A percentile compares a stretch with the other conserved stretches of the same genome.
Conservation (phyloP, 2,113 vertebrate genomes). For the Pomatorhinus ruficollis region DNA sequence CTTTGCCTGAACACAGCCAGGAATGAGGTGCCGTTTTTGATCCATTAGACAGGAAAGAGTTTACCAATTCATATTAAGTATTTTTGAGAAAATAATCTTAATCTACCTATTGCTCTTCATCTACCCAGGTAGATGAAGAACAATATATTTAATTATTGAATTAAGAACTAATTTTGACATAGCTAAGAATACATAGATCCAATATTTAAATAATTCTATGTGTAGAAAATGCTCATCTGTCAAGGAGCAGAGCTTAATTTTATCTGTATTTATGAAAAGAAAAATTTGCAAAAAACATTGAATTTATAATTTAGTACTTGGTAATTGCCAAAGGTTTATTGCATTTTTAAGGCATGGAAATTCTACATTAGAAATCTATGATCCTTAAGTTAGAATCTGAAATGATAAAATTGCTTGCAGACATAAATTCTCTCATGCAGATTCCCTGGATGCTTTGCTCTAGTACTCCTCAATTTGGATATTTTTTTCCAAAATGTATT, state of each 20-base stretch:
- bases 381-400: neutral
- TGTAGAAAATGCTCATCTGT: neutral
- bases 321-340: neutral
- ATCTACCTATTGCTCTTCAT: neutral
- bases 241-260: neutral
- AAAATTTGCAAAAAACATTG: neutral
- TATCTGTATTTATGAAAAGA: neutral
- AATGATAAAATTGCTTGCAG: neutral
- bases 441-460: neutral
- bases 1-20: neutral
- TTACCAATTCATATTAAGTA: neutral
- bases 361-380: neutral
- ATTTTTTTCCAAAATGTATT: neutral
- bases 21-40: rapidly evolving
- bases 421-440: neutral
- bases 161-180: neutral
- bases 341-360: neutral
- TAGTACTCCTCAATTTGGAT: neutral
- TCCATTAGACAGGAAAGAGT: neutral
- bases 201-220: neutral
- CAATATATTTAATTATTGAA: neutral
- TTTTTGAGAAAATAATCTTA: neutral
- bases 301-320: neutral
- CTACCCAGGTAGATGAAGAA: neutral
- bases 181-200: neutral